Evolutionary conservation across 2,888 invertebrate species (phyloP), one percentile per base, ranked within the genome.

Genomic region (Pterostichus niger): DNA sequence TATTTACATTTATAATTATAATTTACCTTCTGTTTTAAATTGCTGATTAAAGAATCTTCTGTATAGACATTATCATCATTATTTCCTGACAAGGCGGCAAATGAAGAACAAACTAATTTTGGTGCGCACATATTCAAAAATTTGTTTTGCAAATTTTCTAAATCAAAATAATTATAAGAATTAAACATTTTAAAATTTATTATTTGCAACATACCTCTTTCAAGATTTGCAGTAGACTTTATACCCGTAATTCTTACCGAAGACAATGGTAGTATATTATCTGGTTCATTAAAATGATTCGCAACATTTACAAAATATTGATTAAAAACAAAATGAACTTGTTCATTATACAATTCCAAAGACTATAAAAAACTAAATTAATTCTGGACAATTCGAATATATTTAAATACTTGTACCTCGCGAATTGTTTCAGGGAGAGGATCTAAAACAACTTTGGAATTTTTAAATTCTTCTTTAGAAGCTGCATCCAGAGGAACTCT

Each of bases 291-390:
- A 49, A 44, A 82, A 71, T 81, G 17, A 44, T 40, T 80, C 15
- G 85, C 83, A 17, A 85, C 84, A 64, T 82, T 84, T 49, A 73
- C 52, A 73, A 84, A 84, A 78, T 84, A 85, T 61, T 85, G 80
- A 17, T 83, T 64, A 78, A 85, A 85, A 11, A 85, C 73, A 82
- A 82, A 80, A 59, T 76, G 52, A 9, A 85, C 84, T 84, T 85
- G 82, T 9, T 73, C 17, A 35, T 85, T 85, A 59, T 85, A 85
- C 2, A 46, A n/a, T 59, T 84, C 5, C 7, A 85, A 68, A 46
- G 77, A 75, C 85, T 85, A 33, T 10, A 75, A 75, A 7, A 44
- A n/a, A 6, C n/a, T 0, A n/a, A 10, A 64, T 35, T 35, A 64
- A 13, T 33, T n/a, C n/a, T 44, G 17, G 1, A 4, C 7, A 13